Base-by-base conservation (phyloP, 2,888 invertebrate genomes). In the Cantharis rufa region DNA sequence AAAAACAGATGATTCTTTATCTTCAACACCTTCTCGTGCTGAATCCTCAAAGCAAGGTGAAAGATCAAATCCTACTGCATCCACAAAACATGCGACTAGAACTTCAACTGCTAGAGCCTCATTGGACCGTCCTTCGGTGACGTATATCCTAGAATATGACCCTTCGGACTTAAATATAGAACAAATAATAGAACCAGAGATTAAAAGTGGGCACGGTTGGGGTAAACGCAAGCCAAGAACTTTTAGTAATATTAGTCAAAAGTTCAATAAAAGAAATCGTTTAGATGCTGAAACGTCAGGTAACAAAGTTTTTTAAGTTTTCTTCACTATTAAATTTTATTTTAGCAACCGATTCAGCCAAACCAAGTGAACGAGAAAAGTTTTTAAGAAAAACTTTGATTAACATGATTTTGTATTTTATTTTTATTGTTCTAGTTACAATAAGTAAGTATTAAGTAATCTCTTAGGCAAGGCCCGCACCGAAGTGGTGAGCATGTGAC, bases 351-450 rank as follows among this genome's bases (percentile, higher is more conserved):
- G 48, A 48, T 2, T 0, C n/a, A 7, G 7, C 7, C 2, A 2
- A 48, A n/a, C n/a, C n/a, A n/a, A n/a, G 7, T 2, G 7, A 1
- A 48, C 48, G 48, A 48, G 13, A n/a, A 9, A n/a, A 7, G 2
- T n/a, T 48, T 48, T 48, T 48, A 48, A 48, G 1, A n/a, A n/a
- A n/a, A 48, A 48, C 48, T 48, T 48, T 48, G n/a, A 48, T 80
- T 63, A 87, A 87, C 78, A 83, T 83, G 4, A 72, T 86, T 4
- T 83, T 86, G 64, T 86, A 86, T 76, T 13, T 82, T n/a, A 76
- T 86, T 62, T 87, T 86, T 73, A 74, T 85, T 4, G 72, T 83
- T 16, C 77, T 85, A 48, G 82, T 85, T 68, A 85, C 85, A 16
- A 83, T 86, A 69, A 83, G 86, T 85, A 83, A 16, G 68, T 68